Evolutionary conservation across 2,797 vertebrate genomes (phyloP), one percentile per base, ranked within the genome.

Genomic region (Brotula barbata): DNA sequence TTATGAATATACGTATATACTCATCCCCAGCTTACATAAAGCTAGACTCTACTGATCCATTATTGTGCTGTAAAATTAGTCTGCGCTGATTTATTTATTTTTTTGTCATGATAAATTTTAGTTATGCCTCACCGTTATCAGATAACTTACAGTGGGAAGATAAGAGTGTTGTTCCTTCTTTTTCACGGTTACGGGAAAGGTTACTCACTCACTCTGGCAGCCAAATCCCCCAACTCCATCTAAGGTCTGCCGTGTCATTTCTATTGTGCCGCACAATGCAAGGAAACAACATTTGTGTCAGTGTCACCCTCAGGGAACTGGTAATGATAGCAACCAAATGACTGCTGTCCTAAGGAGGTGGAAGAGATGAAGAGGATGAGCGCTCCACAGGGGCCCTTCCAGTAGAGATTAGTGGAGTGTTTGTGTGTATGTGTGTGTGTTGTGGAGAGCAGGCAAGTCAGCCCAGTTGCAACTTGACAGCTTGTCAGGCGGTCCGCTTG

Each of bases 241-340:
- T 65, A 34, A 50, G 67, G 51, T 34, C 54, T 14, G 45, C 70
- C 58, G 51, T 62, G 45, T 67, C 55, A 52, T 85, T 73, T 60
- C 61, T 58, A 48, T 16, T 28, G 16, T 46, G 46, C 23, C 59
- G 74, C 67, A 13, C 65, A 54, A 31, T 69, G 57, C 41, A 54
- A 62, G 69, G 58, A 73, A 76, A 63, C 68, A 54, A 44, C 66
- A 36, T 72, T 77, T 69, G 54, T 81, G 69, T 66, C 54, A 50
- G 67, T 36, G 19, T 66, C 39, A 2, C 59, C 84, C 71, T 61
- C 19, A 9, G 83, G 85, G 65, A 73, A 34, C 54, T 55, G 39
- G 45, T 79, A 80, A 83, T 80, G 80, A 81, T 81, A 25, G 71
- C 78, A 51, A 33, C 52, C 57, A 73, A 85, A 81, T 79, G 73